phyloP scores from a whole-genome alignment of 2,113 vertebrate species.

The Leuciscus idus region DNA sequence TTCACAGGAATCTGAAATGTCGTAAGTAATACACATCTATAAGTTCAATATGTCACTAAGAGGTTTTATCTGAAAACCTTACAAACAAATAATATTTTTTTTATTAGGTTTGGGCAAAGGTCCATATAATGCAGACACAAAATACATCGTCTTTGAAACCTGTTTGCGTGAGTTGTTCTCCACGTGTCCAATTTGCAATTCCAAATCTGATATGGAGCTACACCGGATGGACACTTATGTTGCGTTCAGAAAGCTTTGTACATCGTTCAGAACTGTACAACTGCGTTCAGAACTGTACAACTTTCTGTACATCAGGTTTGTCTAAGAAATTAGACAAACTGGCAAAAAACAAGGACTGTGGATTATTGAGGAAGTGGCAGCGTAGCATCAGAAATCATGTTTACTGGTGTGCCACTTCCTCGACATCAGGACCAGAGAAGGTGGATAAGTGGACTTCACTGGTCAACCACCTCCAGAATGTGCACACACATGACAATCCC shows the following conservation, averaged over 20 bases:
- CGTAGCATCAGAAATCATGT: not conserved
- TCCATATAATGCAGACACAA: not conserved
- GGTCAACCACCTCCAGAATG: constrained; percentile 9
- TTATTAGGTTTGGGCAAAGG: not conserved
- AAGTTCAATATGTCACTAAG: not conserved
- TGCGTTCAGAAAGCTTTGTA: not conserved
- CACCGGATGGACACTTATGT: not conserved
- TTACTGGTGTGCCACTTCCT: not conserved
- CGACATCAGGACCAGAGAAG: not conserved
- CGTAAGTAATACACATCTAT: not conserved
- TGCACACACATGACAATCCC: not conserved
- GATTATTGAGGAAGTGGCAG: not conserved
- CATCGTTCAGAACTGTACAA: no score
- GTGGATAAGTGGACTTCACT: constrained; percentile 10
- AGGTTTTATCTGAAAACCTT: not conserved
- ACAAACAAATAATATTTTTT: not conserved
- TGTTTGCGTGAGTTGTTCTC: not conserved
- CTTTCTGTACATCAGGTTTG: not conserved
- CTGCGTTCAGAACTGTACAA: no score
- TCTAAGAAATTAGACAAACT: not conserved
- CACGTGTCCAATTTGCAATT: not conserved
- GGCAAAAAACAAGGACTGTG: not conserved
- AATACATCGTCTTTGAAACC: not conserved
- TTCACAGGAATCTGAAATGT: not conserved
- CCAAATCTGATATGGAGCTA: not conserved